These are phyloP conservation scores for Patagioenas fasciata DNA, from an alignment of 2,113 vertebrate species.

Conservation along the genomic window DNA sequence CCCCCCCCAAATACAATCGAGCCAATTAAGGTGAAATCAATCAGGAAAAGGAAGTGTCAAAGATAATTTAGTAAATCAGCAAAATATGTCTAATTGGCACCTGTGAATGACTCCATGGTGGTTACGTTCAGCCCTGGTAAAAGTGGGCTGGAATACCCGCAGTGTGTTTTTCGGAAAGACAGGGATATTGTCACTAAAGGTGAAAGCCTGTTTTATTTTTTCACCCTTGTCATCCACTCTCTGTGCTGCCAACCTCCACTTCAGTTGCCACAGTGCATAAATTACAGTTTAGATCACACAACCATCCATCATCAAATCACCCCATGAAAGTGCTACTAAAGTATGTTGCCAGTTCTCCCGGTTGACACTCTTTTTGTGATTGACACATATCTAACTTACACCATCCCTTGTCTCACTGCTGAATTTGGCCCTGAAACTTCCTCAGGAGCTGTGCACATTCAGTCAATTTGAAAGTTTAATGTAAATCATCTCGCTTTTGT, in stretches of 20 bases:
- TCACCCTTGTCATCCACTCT: conserved; percentile 65
- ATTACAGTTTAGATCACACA: conserved; percentile 65
- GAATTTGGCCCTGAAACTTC: conserved; percentile 62
- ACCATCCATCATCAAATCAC: conserved; percentile 65
- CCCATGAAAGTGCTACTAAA: conserved; percentile 53
- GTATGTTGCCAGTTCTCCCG: conserved; percentile 53
- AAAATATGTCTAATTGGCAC: not conserved
- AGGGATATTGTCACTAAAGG: conserved; percentile 56
- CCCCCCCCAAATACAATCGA: not conserved
- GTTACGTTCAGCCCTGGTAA: not conserved
- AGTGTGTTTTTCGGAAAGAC: conserved; percentile 22
- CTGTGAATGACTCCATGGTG: not conserved
- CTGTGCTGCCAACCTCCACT: conserved; percentile 65
- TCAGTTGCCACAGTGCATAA: conserved; percentile 70
- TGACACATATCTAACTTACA: conserved; percentile 65
- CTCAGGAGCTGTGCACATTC: not conserved
- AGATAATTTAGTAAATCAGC: not conserved
- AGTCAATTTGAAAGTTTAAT: conserved; percentile 44
- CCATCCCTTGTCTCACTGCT: conserved; percentile 51
- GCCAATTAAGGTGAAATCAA: conserved; percentile 6
- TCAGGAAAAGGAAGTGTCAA: not conserved
- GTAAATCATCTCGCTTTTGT: conserved; percentile 35
- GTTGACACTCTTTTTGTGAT: conserved; percentile 67
- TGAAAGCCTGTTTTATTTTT: conserved; percentile 70
- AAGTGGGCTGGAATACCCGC: not conserved